Evolutionary conservation across 2,888 invertebrate species (phyloP), one percentile per base, ranked within the genome.

Genomic region (Mythimna pallens): DNA sequence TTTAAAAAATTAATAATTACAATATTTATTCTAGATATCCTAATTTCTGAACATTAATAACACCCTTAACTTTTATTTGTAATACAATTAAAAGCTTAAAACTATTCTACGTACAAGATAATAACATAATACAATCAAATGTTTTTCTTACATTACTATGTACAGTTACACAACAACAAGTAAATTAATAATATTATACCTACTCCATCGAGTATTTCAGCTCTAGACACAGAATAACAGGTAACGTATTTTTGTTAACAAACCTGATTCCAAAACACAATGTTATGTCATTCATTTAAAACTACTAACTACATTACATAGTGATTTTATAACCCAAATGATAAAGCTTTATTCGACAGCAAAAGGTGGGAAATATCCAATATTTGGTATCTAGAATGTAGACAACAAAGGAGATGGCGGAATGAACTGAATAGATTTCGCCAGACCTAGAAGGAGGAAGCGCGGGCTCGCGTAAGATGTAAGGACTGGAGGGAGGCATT

Each of bases 161-260:
- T 73, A 80, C 55, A 43, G 64, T 47, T 47, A 58, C 20, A 74
- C 5, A 43, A 57, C 10, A 43, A 73, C 3, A 30, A 43, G 65
- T 36, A 64, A 58, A 36, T 62, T 20, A 57, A 57, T 9, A 59
- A 57, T 52, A 72, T 17, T 40, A 64, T 52, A 55, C 34, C 14
- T 30, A 70, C 55, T 55, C n/a, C 10, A 59, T 36, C 34, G 61
- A 61, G 7, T 40, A 61, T 61, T 22, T 22, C 40, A 7, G 8
- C 17, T 22, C 10, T 22, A 61, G 40, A 61, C 22, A 36, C 36
- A 10, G n/a, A 0, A 22, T 22, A 36, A 12, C 12, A 40, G 12
- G 22, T 12, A 36, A 59, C n/a, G 12, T n/a, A 59, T 34, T 59
- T 59, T 7, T 30, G 14, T 30, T 47, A 47, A 47, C 43, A 47